Base-by-base conservation (phyloP, 30 jellyfish, hydroid and myxozoan species). In the Aurelia sp. region DNA sequence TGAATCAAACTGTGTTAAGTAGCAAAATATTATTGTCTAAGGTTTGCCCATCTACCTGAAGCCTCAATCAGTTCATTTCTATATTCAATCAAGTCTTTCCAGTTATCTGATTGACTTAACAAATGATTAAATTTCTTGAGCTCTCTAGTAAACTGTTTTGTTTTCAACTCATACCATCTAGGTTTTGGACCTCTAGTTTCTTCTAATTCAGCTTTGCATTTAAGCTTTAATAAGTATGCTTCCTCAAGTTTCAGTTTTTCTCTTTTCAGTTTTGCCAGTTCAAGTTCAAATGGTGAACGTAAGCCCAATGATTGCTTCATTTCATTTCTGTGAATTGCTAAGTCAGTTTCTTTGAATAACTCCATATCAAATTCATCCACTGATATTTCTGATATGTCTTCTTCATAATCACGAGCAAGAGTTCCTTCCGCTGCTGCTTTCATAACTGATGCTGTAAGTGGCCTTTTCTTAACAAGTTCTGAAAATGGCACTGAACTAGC, bases 111-210 rank as follows among this genome's bases (percentile, higher is more conserved):
- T 51, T 70, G 81, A 19, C 71, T 63, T 40, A 92, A 21, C 13
- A 92, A 22, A 61, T 74, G 48, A 76, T 81, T 86, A 73, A 87
- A 64, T 47, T 82, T 79, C 21, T 59, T 79, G 50, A 73, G 35
- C 86, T 92, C 98, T 66, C 85, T 75, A 61, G 52, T 74, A 52
- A 92, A 92, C 35, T 81, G 92, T 51, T 83, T 92, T 66, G 97
- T 86, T 71, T 77, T 92, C 47, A 92, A 63, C 75, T 92, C 98
- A 82, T 92, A 92, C 98, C 98, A 92, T 66, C 68, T 81, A 13
- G 97, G 97, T 59, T 81, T 86, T 27, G 98, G 98, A 20, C 96
- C 97, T 64, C 98, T 66, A 19, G 98, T 92, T 40, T 86, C 87
- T 72, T 92, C 98, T 4, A 92, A 74, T 72, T 92, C 98, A 13